Percentiles rank a stretch among this genome's conserved stretches.
Evolutionary conservation across 2,797 vertebrate genomes (phyloP).

Genomic region (Merluccius polli): DNA sequence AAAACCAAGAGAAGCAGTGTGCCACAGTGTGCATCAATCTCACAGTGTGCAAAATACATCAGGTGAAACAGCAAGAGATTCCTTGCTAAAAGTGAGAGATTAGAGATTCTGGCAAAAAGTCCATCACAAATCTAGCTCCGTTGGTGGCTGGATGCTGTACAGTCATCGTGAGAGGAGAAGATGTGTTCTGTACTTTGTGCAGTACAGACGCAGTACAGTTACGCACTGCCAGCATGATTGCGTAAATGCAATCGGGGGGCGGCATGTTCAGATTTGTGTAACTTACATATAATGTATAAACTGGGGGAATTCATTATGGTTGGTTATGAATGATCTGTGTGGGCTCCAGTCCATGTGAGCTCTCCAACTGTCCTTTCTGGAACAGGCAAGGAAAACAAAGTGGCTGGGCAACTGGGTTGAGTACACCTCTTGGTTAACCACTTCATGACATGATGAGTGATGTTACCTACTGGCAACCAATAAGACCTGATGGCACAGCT

Average conservation of each 20-base stretch:
- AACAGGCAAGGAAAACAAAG: background rate
- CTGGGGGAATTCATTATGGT: background rate
- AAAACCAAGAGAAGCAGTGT: background rate
- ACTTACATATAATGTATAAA: background rate
- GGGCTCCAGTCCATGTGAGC: background rate
- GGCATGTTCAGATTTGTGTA: background rate
- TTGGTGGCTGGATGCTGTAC: background rate
- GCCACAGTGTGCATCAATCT: constrained; percentile 2
- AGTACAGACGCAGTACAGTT: too few species aligned
- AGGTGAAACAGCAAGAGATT: background rate
- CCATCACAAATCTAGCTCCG: too few species aligned
- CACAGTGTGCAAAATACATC: background rate
- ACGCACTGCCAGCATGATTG: too few species aligned
- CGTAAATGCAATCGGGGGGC: too few species aligned
- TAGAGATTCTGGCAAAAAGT: too few species aligned
- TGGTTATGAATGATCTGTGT: background rate
- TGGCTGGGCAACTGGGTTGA: background rate
- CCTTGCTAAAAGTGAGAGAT: background rate
- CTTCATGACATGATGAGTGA: background rate
- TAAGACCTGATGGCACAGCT: background rate
- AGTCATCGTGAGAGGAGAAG: background rate
- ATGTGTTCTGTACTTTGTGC: background rate
- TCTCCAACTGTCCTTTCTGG: background rate
- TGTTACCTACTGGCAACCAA: background rate
- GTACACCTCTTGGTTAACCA: background rate